Evolutionary conservation across 1,140 invertebrate genomes (phyloP).

Genomic region (Homalodisca vitripennis): DNA sequence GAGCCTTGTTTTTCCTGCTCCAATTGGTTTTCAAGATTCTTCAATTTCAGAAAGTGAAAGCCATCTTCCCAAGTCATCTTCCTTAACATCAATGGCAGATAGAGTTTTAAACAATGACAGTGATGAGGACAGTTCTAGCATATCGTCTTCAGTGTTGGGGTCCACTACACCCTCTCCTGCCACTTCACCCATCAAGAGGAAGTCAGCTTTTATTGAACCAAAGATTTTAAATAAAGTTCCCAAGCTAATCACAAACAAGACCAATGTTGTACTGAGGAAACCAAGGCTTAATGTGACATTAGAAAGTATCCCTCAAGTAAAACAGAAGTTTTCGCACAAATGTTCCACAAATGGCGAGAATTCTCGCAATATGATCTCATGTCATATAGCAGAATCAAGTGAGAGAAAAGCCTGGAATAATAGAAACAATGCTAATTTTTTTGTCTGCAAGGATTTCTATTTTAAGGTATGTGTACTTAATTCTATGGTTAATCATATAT

Average conservation of each 20-base stretch:
- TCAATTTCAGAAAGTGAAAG: background rate
- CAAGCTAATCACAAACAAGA: background rate
- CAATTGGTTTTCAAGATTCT: background rate
- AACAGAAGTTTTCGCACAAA: background rate
- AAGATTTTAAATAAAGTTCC: constrained; percentile 2
- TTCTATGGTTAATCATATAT: no score
- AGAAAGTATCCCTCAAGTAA: background rate
- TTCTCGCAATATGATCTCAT: background rate
- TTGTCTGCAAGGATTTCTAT: constrained; percentile 12
- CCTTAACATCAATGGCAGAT: background rate
- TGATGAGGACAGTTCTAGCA: constrained; percentile 20
- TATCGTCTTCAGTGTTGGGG: constrained; percentile 15
- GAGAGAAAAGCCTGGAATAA: constrained; percentile 12
- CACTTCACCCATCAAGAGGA: background rate
- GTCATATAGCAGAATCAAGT: background rate
- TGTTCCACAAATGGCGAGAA: background rate
- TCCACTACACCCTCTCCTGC: background rate
- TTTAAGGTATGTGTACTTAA: background rate
- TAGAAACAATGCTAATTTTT: constrained; percentile 5
- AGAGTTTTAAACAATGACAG: constrained; percentile 5
- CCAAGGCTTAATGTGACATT: background rate
- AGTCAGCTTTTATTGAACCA: background rate
- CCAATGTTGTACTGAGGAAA: background rate
- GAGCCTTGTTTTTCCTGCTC: background rate
- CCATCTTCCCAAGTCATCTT: constrained; percentile 10